A percentile compares a stretch with the other conserved stretches of the same genome.
Conservation (phyloP, 2,888 invertebrate genomes). For the Melanchra persicariae region DNA sequence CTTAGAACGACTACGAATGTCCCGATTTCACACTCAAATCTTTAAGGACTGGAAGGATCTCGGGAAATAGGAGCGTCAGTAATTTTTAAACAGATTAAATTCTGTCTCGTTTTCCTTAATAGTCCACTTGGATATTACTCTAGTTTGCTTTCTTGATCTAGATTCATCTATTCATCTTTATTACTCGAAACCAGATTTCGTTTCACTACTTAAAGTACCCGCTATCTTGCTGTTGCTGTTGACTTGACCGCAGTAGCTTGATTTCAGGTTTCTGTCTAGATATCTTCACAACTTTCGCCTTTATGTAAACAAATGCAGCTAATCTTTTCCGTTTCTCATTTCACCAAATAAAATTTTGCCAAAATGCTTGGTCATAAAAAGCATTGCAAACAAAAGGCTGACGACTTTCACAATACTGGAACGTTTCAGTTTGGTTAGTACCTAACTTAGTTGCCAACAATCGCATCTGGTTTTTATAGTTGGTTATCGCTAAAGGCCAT, state of each 20-base stretch:
- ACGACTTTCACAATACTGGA: constrained; percentile 52
- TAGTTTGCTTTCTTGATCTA: not conserved
- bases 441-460: constrained; percentile 46
- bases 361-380: constrained; percentile 49
- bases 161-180: not conserved
- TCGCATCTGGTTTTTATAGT: constrained; percentile 47
- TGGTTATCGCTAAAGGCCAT: constrained; percentile 15
- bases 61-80: not conserved
- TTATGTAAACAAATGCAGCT: constrained; percentile 26
- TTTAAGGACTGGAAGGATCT: not conserved
- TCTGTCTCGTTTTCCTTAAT: not conserved
- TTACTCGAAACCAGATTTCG: constrained; percentile 11
- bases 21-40: constrained; percentile 26
- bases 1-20: constrained; percentile 38
- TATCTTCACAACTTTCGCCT: constrained; percentile 42
- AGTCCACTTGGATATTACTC: not conserved
- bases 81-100: constrained; percentile 7
- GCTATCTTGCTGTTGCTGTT: constrained; percentile 7
- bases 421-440: constrained; percentile 31
- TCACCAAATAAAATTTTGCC: constrained; percentile 25
- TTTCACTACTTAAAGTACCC: constrained; percentile 5
- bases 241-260: constrained; percentile 28
- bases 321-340: constrained; percentile 35
- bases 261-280: not conserved
- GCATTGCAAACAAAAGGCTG: constrained; percentile 41